A percentile compares a stretch with the other conserved stretches of the same genome.
Conservation (phyloP, 2,888 invertebrate genomes). For the Melanchra persicariae region DNA sequence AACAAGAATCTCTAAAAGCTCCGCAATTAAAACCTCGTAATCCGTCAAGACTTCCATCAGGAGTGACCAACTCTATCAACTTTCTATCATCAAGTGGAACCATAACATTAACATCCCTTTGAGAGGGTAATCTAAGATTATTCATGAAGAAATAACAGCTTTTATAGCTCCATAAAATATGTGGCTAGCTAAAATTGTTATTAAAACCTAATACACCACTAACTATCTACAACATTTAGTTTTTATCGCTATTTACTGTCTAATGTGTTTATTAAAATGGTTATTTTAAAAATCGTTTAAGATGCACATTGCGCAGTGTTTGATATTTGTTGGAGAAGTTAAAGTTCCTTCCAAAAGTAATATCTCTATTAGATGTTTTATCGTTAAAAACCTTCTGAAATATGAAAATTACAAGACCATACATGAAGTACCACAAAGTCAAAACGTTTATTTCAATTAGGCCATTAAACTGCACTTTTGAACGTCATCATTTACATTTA, state of each 20-base stretch:
- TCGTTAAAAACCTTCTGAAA: no score
- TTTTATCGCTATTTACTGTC: constrained; percentile 20
- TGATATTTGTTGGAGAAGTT: background rate
- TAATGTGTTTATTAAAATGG: constrained; percentile 9
- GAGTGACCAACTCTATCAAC: background rate
- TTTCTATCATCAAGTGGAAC: constrained; percentile 8
- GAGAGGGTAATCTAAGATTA: background rate
- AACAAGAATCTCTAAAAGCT: background rate
- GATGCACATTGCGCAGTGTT: background rate
- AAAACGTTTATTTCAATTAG: no score
- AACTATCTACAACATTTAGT: constrained; percentile 7
- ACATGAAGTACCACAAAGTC: no score
- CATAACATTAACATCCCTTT: background rate
- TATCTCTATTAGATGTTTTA: background rate
- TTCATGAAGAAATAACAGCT: constrained; percentile 18
- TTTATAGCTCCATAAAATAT: constrained; percentile 28
- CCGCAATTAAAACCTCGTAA: background rate
- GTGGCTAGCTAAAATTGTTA: constrained; percentile 18
- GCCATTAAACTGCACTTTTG: no score
- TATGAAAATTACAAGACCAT: no score
- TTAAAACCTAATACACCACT: constrained; percentile 24
- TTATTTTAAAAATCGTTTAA: constrained; percentile 3
- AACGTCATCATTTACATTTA: no score
- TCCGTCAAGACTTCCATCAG: constrained; percentile 1
- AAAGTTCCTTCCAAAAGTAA: background rate